These are phyloP conservation scores for Parambassis ranga DNA, from an alignment of 2,797 vertebrate genomes.

Conservation along the genomic window DNA sequence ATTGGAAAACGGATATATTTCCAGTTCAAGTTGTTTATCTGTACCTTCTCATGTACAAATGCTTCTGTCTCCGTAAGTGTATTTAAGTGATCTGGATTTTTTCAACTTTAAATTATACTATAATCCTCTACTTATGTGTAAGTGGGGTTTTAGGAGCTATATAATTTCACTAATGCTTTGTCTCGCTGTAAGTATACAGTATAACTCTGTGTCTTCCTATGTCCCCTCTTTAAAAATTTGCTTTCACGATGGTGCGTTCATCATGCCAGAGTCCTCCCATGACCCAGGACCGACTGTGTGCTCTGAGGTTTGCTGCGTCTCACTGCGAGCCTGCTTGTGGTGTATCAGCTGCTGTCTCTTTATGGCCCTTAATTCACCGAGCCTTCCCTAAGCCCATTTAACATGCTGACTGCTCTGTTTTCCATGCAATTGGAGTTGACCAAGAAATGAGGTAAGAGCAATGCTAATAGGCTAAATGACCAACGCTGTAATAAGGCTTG, in stretches of 20 bases:
- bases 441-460: conserved; percentile 80
- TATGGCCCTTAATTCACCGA: conserved; percentile 65
- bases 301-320: conserved; percentile 33
- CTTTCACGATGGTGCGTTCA: conserved; percentile 62
- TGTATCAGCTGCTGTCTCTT: conserved; percentile 58
- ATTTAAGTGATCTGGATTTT: conserved; percentile 12
- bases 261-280: conserved; percentile 25
- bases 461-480: conserved; percentile 75
- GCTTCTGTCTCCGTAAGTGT: background rate
- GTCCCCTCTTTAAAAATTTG: conserved; percentile 50
- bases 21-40: background rate
- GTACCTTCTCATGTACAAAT: background rate
- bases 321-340: conserved; percentile 34
- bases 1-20: background rate
- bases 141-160: conserved; percentile 7
- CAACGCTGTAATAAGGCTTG: conserved; percentile 69
- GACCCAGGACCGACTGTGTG: conserved; percentile 15
- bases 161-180: conserved; percentile 21
- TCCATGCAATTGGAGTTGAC: conserved; percentile 79
- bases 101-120: conserved; percentile 4
- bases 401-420: conserved; percentile 76
- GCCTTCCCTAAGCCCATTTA: conserved; percentile 60
- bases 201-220: conserved; percentile 8
- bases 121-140: too few relatives aligned
- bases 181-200: conserved; percentile 28